phyloP scores from a whole-genome alignment of 2,888 invertebrate genomes.

The Plagiodera versicolora region DNA sequence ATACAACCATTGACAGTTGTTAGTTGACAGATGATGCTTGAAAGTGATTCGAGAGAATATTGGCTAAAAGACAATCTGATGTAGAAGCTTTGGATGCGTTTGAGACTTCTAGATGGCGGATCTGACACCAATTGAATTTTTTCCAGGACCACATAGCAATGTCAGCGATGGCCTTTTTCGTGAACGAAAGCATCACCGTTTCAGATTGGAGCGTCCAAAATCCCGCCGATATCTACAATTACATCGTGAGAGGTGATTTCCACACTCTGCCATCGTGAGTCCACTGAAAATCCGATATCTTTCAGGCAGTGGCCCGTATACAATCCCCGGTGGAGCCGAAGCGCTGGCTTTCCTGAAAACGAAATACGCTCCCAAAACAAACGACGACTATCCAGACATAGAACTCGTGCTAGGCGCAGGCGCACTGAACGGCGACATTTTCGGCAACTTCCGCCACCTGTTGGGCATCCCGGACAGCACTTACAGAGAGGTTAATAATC shows the following conservation, averaged over 20 bases:
- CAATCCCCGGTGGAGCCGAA: conserved; percentile 77
- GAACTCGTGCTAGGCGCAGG: conserved; percentile 80
- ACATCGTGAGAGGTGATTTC: conserved; percentile 58
- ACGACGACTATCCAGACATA: conserved; percentile 70
- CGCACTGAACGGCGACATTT: conserved; percentile 71
- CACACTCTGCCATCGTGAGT: background rate
- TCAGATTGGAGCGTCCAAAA: conserved; percentile 61
- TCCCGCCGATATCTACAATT: conserved; percentile 64
- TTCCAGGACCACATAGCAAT: conserved; percentile 76
- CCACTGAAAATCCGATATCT: too few species aligned
- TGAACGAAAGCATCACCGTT: conserved; percentile 69
- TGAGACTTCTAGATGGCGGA: too few species aligned
- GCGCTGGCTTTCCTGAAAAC: conserved; percentile 76
- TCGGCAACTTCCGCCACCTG: conserved; percentile 66
- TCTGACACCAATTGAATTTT: too few species aligned
- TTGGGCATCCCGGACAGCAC: conserved; percentile 67
- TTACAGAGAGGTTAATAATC: conserved; percentile 51
- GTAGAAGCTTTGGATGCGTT: too few species aligned
- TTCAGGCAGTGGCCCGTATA: conserved; percentile 65
- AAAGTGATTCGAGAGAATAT: too few species aligned
- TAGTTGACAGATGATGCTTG: too few species aligned
- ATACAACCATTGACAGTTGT: too few species aligned
- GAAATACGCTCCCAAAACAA: conserved; percentile 55
- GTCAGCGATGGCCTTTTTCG: conserved; percentile 70
- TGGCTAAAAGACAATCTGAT: too few species aligned